phyloP scores from a whole-genome alignment of 2,888 invertebrate species.

The Drosophila tripunctata region DNA sequence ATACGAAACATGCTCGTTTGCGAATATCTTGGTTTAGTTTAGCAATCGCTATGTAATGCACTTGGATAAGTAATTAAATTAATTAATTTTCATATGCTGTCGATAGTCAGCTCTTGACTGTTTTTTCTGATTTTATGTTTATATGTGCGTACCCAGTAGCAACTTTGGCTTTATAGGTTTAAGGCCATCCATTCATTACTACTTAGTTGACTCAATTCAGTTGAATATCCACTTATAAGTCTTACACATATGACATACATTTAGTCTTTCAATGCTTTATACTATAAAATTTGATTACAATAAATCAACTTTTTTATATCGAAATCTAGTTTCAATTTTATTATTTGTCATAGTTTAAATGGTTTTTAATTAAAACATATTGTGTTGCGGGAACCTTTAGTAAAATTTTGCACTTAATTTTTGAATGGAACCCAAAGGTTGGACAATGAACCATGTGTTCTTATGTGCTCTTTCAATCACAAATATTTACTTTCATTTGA shows the following conservation, averaged over 20 bases:
- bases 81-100: conserved; percentile 68
- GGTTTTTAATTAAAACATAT: no score
- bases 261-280: no score
- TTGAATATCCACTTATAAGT: conserved; percentile 44
- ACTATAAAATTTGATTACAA: no score
- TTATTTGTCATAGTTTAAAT: no score
- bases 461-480: no score
- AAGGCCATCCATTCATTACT: conserved; percentile 55
- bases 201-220: conserved; percentile 41
- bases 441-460: no score
- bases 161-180: conserved; percentile 25
- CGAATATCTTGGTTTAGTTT: conserved; percentile 25
- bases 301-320: no score
- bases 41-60: conserved; percentile 46
- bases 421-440: no score
- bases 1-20: conserved; percentile 16
- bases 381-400: no score
- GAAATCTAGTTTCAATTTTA: no score
- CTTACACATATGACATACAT: conserved; percentile 26
- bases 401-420: no score
- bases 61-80: conserved; percentile 75
- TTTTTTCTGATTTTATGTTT: conserved; percentile 20
- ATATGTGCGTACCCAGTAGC: conserved; percentile 51
- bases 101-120: conserved; percentile 47
- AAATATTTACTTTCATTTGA: no score